A percentile compares a stretch with the other conserved stretches of the same genome.
Conservation (phyloP, 2,888 invertebrate species). For the Griposia aprilina region DNA sequence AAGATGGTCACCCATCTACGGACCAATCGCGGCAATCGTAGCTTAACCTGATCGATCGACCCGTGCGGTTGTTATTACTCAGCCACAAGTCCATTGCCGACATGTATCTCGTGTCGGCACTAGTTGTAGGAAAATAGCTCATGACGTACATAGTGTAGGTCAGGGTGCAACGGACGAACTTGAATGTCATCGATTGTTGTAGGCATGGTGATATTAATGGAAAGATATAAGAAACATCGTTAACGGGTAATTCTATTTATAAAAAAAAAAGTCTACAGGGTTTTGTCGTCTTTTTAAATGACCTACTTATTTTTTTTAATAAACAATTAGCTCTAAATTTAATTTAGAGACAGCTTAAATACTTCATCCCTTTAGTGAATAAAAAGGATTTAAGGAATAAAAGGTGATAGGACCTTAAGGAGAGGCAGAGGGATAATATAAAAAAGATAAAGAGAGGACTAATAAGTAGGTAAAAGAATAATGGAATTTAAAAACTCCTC, state of each 20-base stretch:
- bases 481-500: background rate
- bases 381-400: background rate
- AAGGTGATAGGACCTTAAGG: background rate
- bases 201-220: background rate
- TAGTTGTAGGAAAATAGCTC: background rate
- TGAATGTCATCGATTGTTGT: background rate
- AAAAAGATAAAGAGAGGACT: background rate
- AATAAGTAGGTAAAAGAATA: background rate
- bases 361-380: background rate
- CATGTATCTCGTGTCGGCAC: background rate
- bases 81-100: no score
- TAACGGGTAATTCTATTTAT: background rate
- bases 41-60: no score
- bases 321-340: background rate
- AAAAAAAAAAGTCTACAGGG: background rate
- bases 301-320: background rate
- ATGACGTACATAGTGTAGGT: background rate
- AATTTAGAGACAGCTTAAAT: background rate
- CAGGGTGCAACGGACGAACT: background rate
- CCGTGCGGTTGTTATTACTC: no score
- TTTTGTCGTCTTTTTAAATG: background rate
- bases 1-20: no score
- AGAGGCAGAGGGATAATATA: background rate
- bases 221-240: background rate
- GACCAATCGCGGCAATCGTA: no score